A percentile compares a stretch with the other conserved stretches of the same genome.
These are phyloP conservation scores for Eulacestoma nigropectus DNA, from an alignment of 2,113 vertebrate species.

Conservation along the genomic window DNA sequence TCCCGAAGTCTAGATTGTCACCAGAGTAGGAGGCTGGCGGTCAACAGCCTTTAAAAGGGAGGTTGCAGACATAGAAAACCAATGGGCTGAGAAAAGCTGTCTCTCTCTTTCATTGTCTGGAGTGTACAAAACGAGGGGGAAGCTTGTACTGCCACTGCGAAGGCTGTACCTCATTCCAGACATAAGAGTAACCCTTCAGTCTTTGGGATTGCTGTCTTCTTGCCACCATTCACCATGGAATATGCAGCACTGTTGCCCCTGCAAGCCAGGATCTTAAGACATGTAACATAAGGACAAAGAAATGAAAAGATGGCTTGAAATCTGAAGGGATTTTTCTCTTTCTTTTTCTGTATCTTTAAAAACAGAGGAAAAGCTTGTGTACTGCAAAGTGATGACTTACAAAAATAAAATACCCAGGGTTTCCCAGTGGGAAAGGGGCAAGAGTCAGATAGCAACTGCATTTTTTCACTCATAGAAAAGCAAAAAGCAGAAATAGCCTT, in stretches of 20 bases:
- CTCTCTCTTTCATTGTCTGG: background rate
- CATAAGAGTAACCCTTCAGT: background rate
- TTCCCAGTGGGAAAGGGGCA: background rate
- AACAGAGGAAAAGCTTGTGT: background rate
- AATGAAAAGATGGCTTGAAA: background rate
- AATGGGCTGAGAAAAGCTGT: background rate
- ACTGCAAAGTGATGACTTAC: background rate
- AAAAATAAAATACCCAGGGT: background rate
- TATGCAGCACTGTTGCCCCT: background rate
- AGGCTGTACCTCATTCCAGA: background rate
- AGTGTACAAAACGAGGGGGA: background rate
- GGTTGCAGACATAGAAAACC: background rate
- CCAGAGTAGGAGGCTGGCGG: background rate
- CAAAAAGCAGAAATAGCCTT: slow-evolving; percentile 1
- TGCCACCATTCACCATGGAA: background rate
- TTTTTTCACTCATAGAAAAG: slow-evolving; percentile 7
- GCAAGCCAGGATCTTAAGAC: background rate
- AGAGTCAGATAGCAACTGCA: background rate
- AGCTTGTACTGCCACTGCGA: background rate
- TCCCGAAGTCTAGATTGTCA: background rate
- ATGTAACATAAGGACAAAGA: background rate
- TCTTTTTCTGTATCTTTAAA: background rate
- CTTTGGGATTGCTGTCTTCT: background rate
- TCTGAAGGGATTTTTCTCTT: background rate
- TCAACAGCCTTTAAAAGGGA: background rate